These are phyloP conservation scores for Heterodera carotae DNA, from an alignment of 1,140 invertebrate species.

Conservation along the genomic window DNA sequence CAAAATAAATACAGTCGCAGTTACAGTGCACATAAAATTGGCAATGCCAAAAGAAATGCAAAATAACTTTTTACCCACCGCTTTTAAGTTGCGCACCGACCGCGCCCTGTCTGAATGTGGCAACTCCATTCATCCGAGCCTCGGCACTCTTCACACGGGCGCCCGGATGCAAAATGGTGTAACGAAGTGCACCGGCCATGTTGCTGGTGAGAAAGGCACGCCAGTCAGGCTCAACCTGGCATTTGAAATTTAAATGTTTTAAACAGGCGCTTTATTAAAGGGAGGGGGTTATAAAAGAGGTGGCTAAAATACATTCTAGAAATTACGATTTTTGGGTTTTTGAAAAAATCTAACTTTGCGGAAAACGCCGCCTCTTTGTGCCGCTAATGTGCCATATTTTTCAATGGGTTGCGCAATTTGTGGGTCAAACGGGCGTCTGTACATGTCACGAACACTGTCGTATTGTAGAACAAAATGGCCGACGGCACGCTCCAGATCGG, in stretches of 20 bases:
- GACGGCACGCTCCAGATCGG: not conserved
- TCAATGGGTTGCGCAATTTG: conserved; percentile 1
- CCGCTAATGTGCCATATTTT: not conserved
- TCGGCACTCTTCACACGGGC: conserved; percentile 14
- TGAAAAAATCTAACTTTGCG: too few relatives aligned
- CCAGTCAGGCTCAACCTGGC: conserved; percentile 18
- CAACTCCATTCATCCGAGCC: not conserved
- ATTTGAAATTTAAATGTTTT: not conserved
- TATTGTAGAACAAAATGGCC: not conserved
- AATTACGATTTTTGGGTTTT: too few relatives aligned
- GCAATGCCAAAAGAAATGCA: too few relatives aligned
- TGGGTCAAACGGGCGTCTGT: not conserved
- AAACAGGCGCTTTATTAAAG: not conserved
- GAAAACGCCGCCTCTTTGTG: conserved; percentile 1
- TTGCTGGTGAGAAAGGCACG: conserved; percentile 9
- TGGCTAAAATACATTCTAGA: too few relatives aligned
- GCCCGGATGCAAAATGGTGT: conserved; percentile 10
- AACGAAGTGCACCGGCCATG: not conserved
- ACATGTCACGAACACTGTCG: conserved; percentile 1
- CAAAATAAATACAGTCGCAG: too few relatives aligned
- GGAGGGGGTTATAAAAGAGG: too few relatives aligned
- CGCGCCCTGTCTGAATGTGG: conserved; percentile 14
- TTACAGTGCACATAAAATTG: too few relatives aligned
- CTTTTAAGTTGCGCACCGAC: conserved; percentile 6
- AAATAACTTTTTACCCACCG: not conserved